These are phyloP conservation scores for Lypha dubia DNA, from an alignment of 2,888 invertebrate species.

Conservation along the genomic window DNA sequence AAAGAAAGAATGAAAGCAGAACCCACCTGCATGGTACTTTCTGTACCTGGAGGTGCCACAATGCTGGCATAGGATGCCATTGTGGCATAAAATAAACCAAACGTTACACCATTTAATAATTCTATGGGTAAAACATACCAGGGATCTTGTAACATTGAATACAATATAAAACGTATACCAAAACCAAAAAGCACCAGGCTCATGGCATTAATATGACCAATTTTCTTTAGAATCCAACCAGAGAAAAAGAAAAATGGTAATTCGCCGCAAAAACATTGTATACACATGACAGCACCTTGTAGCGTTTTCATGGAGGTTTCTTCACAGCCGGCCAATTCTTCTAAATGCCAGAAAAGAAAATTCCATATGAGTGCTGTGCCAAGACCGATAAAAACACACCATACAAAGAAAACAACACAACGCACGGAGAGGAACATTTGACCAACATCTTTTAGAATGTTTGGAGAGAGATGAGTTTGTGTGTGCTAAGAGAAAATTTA, in stretches of 20 bases:
- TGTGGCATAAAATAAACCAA: slow-evolving; percentile 93
- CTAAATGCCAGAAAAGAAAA: slow-evolving; percentile 93
- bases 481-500: slow-evolving; percentile 84
- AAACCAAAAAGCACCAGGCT: slow-evolving; percentile 91
- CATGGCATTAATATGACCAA: slow-evolving; percentile 93
- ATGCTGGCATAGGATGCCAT: slow-evolving; percentile 95
- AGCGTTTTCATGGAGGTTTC: slow-evolving; percentile 87
- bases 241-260: slow-evolving; percentile 94
- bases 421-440: slow-evolving; percentile 87
- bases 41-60: slow-evolving; percentile 92
- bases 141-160: slow-evolving; percentile 90
- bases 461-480: slow-evolving; percentile 87
- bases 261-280: slow-evolving; percentile 93
- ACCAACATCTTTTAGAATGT: slow-evolving; percentile 88
- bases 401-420: slow-evolving; percentile 89
- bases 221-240: slow-evolving; percentile 88
- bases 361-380: slow-evolving; percentile 94
- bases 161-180: slow-evolving; percentile 91
- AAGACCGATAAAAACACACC: slow-evolving; percentile 92
- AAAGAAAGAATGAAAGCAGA: background rate
- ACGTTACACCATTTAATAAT: slow-evolving; percentile 93
- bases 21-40: slow-evolving; percentile 92
- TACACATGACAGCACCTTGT: slow-evolving; percentile 89
- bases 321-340: slow-evolving; percentile 87
- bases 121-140: slow-evolving; percentile 95